A percentile compares a stretch with the other conserved stretches of the same genome.
Evolutionary conservation across 2,797 vertebrate genomes (phyloP).

Genomic region (Siniperca scherzeri): DNA sequence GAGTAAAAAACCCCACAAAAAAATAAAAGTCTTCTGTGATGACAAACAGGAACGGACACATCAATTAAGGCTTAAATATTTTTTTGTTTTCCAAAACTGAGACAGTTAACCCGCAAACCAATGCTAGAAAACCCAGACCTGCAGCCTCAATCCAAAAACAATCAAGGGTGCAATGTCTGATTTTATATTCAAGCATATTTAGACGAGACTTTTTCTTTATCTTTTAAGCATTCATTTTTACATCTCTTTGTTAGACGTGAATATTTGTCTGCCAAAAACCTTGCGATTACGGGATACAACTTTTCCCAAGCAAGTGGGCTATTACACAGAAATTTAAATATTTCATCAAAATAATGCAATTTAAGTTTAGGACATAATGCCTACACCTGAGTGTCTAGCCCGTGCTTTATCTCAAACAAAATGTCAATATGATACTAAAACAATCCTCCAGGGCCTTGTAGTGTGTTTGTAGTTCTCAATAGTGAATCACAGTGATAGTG

Average conservation of each 20-base stretch:
- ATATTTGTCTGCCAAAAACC: neutral
- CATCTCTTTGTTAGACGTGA: conserved; percentile 4
- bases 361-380: neutral
- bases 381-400: neutral
- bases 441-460: conserved; percentile 49
- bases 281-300: conserved; percentile 12
- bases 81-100: conserved; percentile 13
- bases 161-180: conserved; percentile 1
- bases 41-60: conserved; percentile 58
- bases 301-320: conserved; percentile 25
- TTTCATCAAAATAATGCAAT: neutral
- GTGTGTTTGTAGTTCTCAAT: conserved; percentile 16
- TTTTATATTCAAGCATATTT: conserved; percentile 16
- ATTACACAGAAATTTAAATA: neutral
- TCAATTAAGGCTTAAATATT: conserved; percentile 33
- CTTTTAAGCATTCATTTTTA: neutral
- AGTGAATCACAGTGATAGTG: conserved; percentile 25
- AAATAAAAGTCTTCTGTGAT: conserved; percentile 65
- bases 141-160: conserved; percentile 19
- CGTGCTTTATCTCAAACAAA: neutral
- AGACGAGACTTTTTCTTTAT: neutral
- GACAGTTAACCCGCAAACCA: conserved; percentile 19
- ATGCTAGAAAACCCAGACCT: conserved; percentile 12
- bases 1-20: conserved; percentile 36
- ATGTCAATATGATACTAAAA: conserved; percentile 21